Conservation (phyloP, 2,113 vertebrate genomes). For the Clinocottus analis region DNA sequence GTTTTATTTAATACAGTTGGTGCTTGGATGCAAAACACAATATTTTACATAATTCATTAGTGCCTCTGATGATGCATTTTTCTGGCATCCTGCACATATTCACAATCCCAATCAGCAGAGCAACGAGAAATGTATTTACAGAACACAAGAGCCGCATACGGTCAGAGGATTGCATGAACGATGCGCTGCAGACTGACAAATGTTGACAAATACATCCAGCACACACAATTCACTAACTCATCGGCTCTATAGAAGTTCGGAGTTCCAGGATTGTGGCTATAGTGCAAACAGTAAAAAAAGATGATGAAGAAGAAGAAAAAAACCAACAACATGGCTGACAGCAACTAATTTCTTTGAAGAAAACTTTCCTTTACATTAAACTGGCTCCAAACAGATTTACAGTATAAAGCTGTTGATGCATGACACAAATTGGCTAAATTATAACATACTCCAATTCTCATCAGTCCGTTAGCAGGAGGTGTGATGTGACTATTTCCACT, state of each 20-base stretch:
- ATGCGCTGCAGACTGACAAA: slow-evolving; percentile 19
- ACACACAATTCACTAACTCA: slow-evolving; percentile 25
- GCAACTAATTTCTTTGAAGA: not conserved
- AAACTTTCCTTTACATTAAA: slow-evolving; percentile 1
- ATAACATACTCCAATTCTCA: not conserved
- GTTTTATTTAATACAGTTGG: slow-evolving; percentile 68
- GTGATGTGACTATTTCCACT: not conserved
- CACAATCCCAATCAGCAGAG: slow-evolving; percentile 56
- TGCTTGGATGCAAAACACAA: slow-evolving; percentile 60
- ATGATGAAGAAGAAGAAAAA: not conserved
- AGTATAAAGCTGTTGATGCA: not conserved
- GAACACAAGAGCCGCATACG: slow-evolving; percentile 11
- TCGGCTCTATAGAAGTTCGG: slow-evolving; percentile 9
- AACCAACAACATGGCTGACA: slow-evolving; percentile 12
- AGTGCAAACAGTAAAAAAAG: slow-evolving; percentile 56
- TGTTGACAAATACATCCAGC: slow-evolving; percentile 26
- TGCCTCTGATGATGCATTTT: slow-evolving; percentile 44
- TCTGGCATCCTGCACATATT: slow-evolving; percentile 53
- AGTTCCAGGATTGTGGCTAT: slow-evolving; percentile 47
- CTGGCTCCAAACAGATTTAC: slow-evolving; percentile 4
- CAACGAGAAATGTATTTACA: slow-evolving; percentile 67
- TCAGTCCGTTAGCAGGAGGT: not conserved
- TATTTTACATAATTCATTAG: slow-evolving; percentile 62
- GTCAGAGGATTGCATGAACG: slow-evolving; percentile 9
- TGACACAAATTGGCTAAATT: not conserved